These are phyloP conservation scores for Myiagra hebetior DNA, from an alignment of 2,113 vertebrate species.

Conservation along the genomic window DNA sequence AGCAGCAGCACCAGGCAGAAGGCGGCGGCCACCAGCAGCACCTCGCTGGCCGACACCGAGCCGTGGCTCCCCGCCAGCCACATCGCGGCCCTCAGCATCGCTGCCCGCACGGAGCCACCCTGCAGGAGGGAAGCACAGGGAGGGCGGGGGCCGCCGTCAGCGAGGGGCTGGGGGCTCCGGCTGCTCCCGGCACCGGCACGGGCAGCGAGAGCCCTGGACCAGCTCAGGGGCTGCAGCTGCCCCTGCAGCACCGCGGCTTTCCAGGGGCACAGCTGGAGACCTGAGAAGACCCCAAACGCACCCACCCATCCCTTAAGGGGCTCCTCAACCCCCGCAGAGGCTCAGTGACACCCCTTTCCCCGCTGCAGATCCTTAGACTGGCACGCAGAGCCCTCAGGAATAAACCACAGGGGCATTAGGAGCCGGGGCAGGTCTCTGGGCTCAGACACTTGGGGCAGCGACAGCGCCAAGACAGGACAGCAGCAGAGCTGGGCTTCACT, in stretches of 20 bases:
- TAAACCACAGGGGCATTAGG: neutral
- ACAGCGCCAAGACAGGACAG: fast-evolving
- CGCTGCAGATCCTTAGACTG: neutral
- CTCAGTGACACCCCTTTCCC: neutral
- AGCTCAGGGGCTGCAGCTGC: neutral
- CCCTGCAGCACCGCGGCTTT: no score
- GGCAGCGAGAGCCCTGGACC: neutral
- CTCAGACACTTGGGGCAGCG: fast-evolving
- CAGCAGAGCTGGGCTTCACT: neutral
- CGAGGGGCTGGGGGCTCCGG: slow-evolving; percentile 33
- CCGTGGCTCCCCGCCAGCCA: no score
- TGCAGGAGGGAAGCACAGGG: no score
- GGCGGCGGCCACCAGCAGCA: slow-evolving; percentile 66
- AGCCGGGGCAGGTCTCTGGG: neutral
- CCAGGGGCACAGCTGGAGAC: neutral
- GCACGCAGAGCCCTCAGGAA: neutral
- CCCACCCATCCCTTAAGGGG: no score
- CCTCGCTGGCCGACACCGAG: slow-evolving; percentile 24
- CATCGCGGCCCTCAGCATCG: no score
- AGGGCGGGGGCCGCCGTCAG: no score
- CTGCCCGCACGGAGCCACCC: no score
- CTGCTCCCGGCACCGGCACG: slow-evolving; percentile 58
- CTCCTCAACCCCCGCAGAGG: no score
- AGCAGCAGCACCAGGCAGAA: slow-evolving; percentile 76
- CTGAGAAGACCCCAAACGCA: neutral